Base-by-base conservation (phyloP, 1,140 invertebrate species). In the Araneus ventricosus region DNA sequence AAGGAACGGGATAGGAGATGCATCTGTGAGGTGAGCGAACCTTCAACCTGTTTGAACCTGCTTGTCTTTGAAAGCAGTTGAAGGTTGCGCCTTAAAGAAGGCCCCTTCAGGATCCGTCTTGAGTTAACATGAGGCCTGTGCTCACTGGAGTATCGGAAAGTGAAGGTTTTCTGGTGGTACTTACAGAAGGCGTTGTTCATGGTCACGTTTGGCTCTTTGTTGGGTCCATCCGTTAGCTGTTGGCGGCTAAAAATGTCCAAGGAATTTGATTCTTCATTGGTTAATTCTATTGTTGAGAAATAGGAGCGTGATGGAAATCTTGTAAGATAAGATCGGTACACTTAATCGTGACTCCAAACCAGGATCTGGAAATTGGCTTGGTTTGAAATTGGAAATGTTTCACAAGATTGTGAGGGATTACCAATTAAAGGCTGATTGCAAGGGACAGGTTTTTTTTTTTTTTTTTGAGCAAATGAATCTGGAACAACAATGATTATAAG, bases 41-140 rank as follows among this genome's bases (percentile, higher is more conserved):
- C 61, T 88, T 88, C 61, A 70, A 70, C 86, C 86, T 70, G 61
- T 24, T 10, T 88, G 86, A 67, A 70, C 84, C 52, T 61, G 27
- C 14, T 2, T 86, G 84, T 57, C 84, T 86, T 86, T 86, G 52
- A 34, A 24, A 17, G 6, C 24, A 22, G 7, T 70, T 88, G 86
- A 88, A 88, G 86, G 86, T 88, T 88, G 37, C 59, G 45, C 59
- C 61, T 41, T 10, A 57, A 10, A 67, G 27, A 1, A 14, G 39
- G 61, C 61, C 86, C 30, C 70, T 37, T 5, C 4, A 5, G 34
- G 20, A 75, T 20, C 4, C 17, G 0, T 37, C 0, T 75, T n/a
- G n/a, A n/a, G 24, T 0, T n/a, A 27, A 8, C 27, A 14, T 67
- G 63, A 67, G n/a, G 39, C 24, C 27, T 34, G 27, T 27, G 70